Evolutionary conservation across 2,113 vertebrate genomes (phyloP), one percentile per base, ranked within the genome.

Genomic region (Lates calcarifer): DNA sequence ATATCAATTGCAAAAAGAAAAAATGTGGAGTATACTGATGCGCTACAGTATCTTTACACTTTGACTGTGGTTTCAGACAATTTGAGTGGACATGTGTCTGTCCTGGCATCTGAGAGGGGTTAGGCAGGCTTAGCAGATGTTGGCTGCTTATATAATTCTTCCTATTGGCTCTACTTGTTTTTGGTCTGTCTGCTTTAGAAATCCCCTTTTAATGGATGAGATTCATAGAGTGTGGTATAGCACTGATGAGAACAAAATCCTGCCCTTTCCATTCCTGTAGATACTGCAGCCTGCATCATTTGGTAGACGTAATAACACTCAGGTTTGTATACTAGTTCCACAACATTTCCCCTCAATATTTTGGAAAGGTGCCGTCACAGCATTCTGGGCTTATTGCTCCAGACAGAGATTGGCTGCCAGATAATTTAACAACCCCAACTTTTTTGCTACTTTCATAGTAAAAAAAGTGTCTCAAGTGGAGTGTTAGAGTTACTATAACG

Each of bases 261-360:
- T 53, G 29, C 24, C 60, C 55, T 61, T 81, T 43, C 65, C 24
- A 65, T 65, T 84, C 65, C 67, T 67, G 57, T 65, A 45, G 60
- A 74, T 41, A 43, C 26, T 41, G 24, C 68, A 68, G 67, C 4
- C 62, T 49, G 31, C 68, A 65, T 77, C 68, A 86, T 81, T 45
- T 43, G 71, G 53, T 75, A 22, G 13, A 65, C 61, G 57, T 67
- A 79, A 81, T 74, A 81, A 81, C 72, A 56, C n/a, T 18, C 33
- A 51, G 53, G 65, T 69, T 68, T 77, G 58, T 86, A 58, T 67
- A 77, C 24, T 22, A 57, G 87, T 88, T 86, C 65, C 65, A 90
- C 90, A 83, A 77, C 37, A 88, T 79, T 88, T 85, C 53, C 65
- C 41, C 24, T 63, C 74, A 53, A 49, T 77, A 71, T 83, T 84